Base-by-base conservation (phyloP, 2,888 invertebrate genomes). In the Liopterus haemorrhoidalis region DNA sequence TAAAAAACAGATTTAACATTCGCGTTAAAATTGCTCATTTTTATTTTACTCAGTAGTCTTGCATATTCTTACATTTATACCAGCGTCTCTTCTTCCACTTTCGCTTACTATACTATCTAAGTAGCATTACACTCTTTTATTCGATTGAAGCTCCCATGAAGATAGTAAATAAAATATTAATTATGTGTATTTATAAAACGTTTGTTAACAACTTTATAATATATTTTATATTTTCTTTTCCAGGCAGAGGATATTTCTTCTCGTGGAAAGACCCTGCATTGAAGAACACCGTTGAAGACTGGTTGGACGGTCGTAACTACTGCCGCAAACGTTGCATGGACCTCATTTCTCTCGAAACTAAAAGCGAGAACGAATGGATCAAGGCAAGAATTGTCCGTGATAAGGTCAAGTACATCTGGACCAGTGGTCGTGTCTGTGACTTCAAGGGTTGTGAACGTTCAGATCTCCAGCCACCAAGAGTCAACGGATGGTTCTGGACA, bases 401-500 rank as follows among this genome's bases (percentile, higher is more conserved):
- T 60, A 82, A 82, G 75, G 80, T 86, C 21, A 87, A 87, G 70
- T 91, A 90, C 70, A 90, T 90, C 62, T 91, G 91, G 91, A 90
- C 91, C 16, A 87, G 87, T 39, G 91, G 91, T 46, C 83, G 91
- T 52, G 72, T 88, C 37, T 91, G 91, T 62, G 90, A 91, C 69
- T 91, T 91, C 74, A 85, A 86, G 66, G 90, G 90, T 49, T 91
- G 91, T 64, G 86, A 88, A 60, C 79, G 91, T 43, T 78, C 85
- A 20, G 91, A 91, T 65, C 72, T 91, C 55, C 82, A 87, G 56
- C 91, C 91, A 22, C 74, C 82, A 51, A 76, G 78, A 42, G 68
- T 89, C 52, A 88, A 90, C 62, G 91, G 91, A 25, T 91, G 91
- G 91, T 91, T 91, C 76, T 91, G 90, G 90, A 89, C 90, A 15